Base-by-base conservation (phyloP, 2,888 invertebrate species). In the Embidobia sp. region DNA sequence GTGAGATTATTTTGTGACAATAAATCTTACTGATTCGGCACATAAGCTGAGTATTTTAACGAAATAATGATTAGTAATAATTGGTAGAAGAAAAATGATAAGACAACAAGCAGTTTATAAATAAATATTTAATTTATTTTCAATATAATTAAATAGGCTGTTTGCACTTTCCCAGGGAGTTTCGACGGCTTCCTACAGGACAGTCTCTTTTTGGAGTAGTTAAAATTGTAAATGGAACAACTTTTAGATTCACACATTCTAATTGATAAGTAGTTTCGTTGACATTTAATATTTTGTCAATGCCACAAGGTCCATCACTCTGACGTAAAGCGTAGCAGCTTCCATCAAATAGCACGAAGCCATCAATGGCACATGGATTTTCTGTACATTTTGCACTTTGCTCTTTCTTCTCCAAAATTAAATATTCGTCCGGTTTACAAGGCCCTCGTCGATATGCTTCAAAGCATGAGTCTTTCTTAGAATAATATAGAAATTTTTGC, bases 361-460 rank as follows among this genome's bases (percentile, higher is more conserved):
- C 91, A 80, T 94, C 93, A 0, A 81, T 69, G 3, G 29, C 5
- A 83, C 95, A 95, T 0, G 93, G 92, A 89, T 95, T 95, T 15
- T 80, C 81, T 2, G 89, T 90, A 83, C 95, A 95, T 53, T 90
- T 88, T 0, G 94, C 93, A 35, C 93, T 89, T 0, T 91, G 90
- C 8, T 92, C 87, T 29, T 91, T 89, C 35, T 83, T 77, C 6
- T 90, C 90, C 13, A 95, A 89, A 4, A 92, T 85, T 16, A 94
- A 88, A 82, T 93, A 92, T 61, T 93, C 84, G 0, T 90, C 90
- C 0, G 81, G 53, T 0, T 83, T 78, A 82, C 95, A 95, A 0
- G 95, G 95, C 0, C 95, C 95, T 84, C 90, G 91, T 31, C 90
- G 90, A 82, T 91, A 94, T 0, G 93, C 93, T 46, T 92, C 91